Conservation (phyloP, 2,797 vertebrate genomes). For the Brachyalestes nurse region DNA sequence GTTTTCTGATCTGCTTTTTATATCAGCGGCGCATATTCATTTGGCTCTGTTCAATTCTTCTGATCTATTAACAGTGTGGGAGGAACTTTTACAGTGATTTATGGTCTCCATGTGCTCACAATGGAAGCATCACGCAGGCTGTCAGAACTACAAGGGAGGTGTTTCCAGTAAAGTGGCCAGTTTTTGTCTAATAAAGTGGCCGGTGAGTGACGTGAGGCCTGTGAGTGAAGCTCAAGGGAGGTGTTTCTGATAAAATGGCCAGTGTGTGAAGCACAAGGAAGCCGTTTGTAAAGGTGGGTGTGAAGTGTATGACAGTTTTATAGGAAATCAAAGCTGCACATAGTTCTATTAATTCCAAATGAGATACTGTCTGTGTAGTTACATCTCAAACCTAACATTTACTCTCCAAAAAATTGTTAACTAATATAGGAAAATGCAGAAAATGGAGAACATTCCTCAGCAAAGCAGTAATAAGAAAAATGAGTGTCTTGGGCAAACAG, state of each 20-base stretch:
- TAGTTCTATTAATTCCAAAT: too few species aligned
- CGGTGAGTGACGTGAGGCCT: too few species aligned
- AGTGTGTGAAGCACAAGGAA: not conserved
- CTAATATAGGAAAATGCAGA: too few species aligned
- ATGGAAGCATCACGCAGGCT: not conserved
- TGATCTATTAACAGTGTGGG: not conserved
- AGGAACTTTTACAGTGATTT: not conserved
- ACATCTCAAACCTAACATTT: too few species aligned
- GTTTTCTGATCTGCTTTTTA: slow-evolving; percentile 4
- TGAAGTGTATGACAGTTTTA: too few species aligned
- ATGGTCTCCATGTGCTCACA: not conserved
- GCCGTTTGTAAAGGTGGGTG: not conserved
- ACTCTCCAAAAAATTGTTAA: too few species aligned
- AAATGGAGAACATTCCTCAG: too few species aligned
- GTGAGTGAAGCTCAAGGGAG: not conserved
- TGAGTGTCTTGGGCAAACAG: too few species aligned
- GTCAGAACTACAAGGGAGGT: not conserved
- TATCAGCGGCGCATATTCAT: not conserved
- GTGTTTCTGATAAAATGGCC: not conserved
- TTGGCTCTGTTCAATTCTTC: not conserved
- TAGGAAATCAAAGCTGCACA: too few species aligned
- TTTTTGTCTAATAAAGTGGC: not conserved
- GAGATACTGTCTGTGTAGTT: too few species aligned
- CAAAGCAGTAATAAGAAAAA: too few species aligned
- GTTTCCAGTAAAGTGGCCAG: not conserved